phyloP scores from a whole-genome alignment of 2,113 vertebrate species.

The Rhea americana region DNA sequence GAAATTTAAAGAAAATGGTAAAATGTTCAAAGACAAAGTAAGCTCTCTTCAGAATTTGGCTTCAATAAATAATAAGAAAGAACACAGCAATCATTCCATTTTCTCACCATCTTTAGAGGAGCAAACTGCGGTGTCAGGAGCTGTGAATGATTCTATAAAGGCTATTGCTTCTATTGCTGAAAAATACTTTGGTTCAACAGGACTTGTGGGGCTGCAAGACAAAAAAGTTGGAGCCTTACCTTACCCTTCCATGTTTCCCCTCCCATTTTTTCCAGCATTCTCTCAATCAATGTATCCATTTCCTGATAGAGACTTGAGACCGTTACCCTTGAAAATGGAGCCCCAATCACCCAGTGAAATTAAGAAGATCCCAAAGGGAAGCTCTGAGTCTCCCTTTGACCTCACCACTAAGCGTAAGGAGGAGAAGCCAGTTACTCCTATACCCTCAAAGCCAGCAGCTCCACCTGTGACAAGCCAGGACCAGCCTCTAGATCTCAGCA shows the following conservation, averaged over 20 bases:
- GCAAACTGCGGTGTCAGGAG: slow-evolving; percentile 95
- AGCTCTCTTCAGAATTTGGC: slow-evolving; percentile 87
- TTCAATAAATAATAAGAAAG: slow-evolving; percentile 89
- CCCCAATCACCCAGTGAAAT: slow-evolving; percentile 87
- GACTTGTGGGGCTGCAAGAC: slow-evolving; percentile 94
- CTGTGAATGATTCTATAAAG: slow-evolving; percentile 99
- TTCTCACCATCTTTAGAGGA: slow-evolving; percentile 93
- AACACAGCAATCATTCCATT: slow-evolving; percentile 88
- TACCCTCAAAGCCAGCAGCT: slow-evolving; percentile 80
- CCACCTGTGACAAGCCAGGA: slow-evolving; percentile 84
- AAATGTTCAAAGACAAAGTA: slow-evolving; percentile 92
- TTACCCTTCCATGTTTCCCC: slow-evolving; percentile 97
- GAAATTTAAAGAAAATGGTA: slow-evolving; percentile 92
- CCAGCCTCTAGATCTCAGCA: slow-evolving; percentile 94
- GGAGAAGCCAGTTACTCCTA: slow-evolving; percentile 83
- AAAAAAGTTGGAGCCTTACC: slow-evolving; percentile 94
- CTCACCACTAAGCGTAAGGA: slow-evolving; percentile 96
- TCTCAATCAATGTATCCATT: slow-evolving; percentile 97
- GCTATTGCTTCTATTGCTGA: slow-evolving; percentile 99
- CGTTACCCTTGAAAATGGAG: slow-evolving; percentile 87
- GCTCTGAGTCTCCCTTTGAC: slow-evolving; percentile 92
- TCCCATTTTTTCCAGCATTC: slow-evolving; percentile 98
- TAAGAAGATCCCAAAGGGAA: slow-evolving; percentile 89
- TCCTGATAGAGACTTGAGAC: slow-evolving; percentile 92
- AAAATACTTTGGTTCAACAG: slow-evolving; percentile 98